Conservation (phyloP, 2,797 vertebrate species). For the Sebastes baramenuke region DNA sequence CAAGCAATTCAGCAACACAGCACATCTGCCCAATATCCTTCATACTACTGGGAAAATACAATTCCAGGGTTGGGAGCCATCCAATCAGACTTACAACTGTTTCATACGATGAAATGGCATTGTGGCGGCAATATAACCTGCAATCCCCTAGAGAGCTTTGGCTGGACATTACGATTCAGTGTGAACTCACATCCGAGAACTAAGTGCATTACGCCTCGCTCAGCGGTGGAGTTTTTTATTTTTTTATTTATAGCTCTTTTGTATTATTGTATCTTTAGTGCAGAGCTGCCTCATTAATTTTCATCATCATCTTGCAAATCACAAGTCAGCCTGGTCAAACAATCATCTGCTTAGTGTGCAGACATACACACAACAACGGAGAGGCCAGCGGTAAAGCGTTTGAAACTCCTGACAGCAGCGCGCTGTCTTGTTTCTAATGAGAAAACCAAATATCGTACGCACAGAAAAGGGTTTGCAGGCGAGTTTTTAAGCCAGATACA, state of each 20-base stretch:
- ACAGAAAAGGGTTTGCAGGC: not conserved
- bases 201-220: slow-evolving; percentile 32
- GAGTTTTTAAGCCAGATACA: slow-evolving; percentile 20
- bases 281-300: slow-evolving; percentile 7
- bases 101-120: slow-evolving; percentile 57
- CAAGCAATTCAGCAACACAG: slow-evolving; percentile 55
- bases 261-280: slow-evolving; percentile 13
- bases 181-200: slow-evolving; percentile 32
- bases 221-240: not conserved
- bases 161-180: slow-evolving; percentile 40
- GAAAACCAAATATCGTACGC: not conserved
- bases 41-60: slow-evolving; percentile 38
- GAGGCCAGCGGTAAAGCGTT: not conserved
- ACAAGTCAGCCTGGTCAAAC: not conserved
- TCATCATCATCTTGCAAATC: slow-evolving; percentile 15
- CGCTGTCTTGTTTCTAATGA: not conserved
- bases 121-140: slow-evolving; percentile 20
- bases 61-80: slow-evolving; percentile 35
- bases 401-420: not conserved
- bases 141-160: slow-evolving; percentile 34
- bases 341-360: not conserved
- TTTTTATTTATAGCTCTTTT: slow-evolving; percentile 1
- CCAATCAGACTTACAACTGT: slow-evolving; percentile 57
- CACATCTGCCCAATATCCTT: slow-evolving; percentile 54
- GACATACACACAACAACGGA: not conserved